Conservation (phyloP, 2,888 invertebrate species). For the Choristoneura rosaceana region DNA sequence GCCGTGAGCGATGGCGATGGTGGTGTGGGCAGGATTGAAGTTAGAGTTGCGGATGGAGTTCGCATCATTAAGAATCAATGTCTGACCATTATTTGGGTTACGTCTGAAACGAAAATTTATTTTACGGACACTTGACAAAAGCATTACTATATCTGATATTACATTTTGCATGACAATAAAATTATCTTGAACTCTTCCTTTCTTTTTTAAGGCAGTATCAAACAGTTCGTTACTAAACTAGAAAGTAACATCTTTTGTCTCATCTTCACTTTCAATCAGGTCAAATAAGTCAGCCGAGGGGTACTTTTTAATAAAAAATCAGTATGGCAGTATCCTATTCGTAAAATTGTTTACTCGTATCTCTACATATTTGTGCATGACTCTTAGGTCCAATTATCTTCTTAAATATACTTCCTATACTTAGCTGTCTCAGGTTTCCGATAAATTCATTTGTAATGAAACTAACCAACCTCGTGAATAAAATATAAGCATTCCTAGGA, state of each 20-base stretch:
- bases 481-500: slow-evolving; percentile 6
- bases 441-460: not conserved
- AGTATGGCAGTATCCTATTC: no score
- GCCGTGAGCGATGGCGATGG: slow-evolving; percentile 12
- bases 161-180: no score
- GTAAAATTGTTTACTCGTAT: no score
- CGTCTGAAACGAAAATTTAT: slow-evolving; percentile 2
- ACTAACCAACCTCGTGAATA: slow-evolving; percentile 5
- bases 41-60: slow-evolving; percentile 15
- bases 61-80: not conserved
- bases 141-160: not conserved
- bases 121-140: not conserved
- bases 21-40: slow-evolving; percentile 16
- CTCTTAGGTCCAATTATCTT: no score
- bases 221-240: no score
- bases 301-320: no score
- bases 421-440: not conserved
- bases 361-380: no score
- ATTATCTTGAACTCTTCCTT: no score
- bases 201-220: no score
- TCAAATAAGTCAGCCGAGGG: no score
- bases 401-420: not conserved
- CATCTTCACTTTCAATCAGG: no score
- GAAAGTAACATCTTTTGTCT: no score
- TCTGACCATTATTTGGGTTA: slow-evolving; percentile 1